Base-by-base conservation (phyloP, 2,888 invertebrate species). In the Adela reaumurella region DNA sequence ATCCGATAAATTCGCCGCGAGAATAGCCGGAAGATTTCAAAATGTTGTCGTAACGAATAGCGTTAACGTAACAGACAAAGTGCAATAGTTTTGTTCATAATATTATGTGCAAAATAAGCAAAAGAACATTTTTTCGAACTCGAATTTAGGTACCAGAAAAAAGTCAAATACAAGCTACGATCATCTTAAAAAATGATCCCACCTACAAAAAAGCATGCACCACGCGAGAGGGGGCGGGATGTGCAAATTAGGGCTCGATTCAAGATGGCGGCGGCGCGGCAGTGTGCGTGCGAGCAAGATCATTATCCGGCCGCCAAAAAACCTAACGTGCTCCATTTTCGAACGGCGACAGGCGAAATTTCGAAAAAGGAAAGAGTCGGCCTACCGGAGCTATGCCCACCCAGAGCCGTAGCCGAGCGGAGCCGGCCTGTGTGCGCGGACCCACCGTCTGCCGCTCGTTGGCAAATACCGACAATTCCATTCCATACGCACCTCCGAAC, bases 381-480 rank as follows among this genome's bases (percentile, higher is more conserved):
- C 35, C 35, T 14, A 35, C 35, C 35, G 35, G n/a, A 35, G 35
- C 35, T 35, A 58, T 74, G 77, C 76, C 77, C 77, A 77, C 77
- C 76, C 77, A 77, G 70, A 11, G 65, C 66, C 58, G 69, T 58
- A 55, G 52, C 50, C 58, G 59, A 62, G 60, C 61, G 62, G 63
- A 65, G 65, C 59, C 62, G 65, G 63, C 35, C 14, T 35, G 35
- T 35, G 35, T 35, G 35, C 8, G 35, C 35, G 6, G 35, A 4
- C n/a, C 35, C 11, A 68, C 67, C 63, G 64, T 65, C 63, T 65
- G 63, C 63, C 59, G 66, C 65, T 70, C 70, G 67, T 69, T 70
- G 68, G 68, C 70, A 66, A 78, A 78, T 78, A 77, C 78, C 78
- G 76, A 68, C 78, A 77, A 78, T 78, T 77, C 78, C 73, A 71